phyloP scores from a whole-genome alignment of 1,140 invertebrate genomes.

The Schlechtendalia chinensis region DNA sequence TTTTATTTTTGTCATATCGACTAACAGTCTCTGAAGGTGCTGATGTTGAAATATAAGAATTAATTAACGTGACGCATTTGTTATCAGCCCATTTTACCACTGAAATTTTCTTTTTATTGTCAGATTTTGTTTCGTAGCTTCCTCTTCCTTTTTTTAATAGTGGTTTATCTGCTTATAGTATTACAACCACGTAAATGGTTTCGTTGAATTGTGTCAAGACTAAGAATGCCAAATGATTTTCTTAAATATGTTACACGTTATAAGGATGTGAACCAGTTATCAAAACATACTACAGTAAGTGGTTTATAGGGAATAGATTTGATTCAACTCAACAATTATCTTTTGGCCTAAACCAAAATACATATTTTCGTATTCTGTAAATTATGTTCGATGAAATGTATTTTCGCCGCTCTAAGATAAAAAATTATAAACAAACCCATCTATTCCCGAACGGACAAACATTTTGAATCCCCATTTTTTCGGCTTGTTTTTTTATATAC shows the following conservation, averaged over 20 bases:
- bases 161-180: conserved; percentile 50
- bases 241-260: conserved; percentile 30
- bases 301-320: conserved; percentile 23
- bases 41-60: conserved; percentile 54
- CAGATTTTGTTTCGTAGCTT: conserved; percentile 51
- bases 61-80: conserved; percentile 54
- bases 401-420: conserved; percentile 53
- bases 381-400: conserved; percentile 17
- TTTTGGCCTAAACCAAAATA: conserved; percentile 43
- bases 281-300: conserved; percentile 28
- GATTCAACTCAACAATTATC: background rate
- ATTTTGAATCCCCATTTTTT: conserved; percentile 4
- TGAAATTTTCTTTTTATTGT: conserved; percentile 53
- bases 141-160: conserved; percentile 56
- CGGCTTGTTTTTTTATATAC: conserved; percentile 1
- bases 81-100: conserved; percentile 58
- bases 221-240: conserved; percentile 40
- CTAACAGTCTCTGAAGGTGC: conserved; percentile 55
- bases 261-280: conserved; percentile 35
- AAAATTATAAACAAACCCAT: background rate
- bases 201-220: conserved; percentile 9
- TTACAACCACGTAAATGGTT: background rate
- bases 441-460: background rate
- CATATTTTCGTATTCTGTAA: conserved; percentile 26
- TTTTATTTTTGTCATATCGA: conserved; percentile 54